Evolutionary conservation across 2,888 invertebrate species (phyloP), one percentile per base, ranked within the genome.

Genomic region (Ichneumon xanthorius): DNA sequence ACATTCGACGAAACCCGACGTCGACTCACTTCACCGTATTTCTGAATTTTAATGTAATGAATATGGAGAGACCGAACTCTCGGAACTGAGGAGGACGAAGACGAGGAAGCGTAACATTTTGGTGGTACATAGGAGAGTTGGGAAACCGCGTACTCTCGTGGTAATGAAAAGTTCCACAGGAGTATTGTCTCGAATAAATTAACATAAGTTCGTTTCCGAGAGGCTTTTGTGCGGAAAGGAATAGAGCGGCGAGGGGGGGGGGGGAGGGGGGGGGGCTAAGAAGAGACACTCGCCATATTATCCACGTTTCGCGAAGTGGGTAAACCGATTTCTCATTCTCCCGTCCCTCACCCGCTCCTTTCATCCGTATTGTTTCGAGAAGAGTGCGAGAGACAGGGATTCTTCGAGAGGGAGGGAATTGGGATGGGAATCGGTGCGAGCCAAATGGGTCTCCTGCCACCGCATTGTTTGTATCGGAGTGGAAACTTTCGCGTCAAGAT

Each of bases 181-280:
- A 11, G 78, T 58, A 63, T 67, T 84, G 84, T 84, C 71, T 48
- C 80, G 80, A 80, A 84, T 84, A 84, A 80, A 84, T 84, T 80
- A 84, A 84, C 80, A 80, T 77, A 84, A 84, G 84, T 84, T 84
- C 76, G 67, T 84, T 80, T 84, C 76, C 71, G 76, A 26, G 48
- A 71, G 72, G 70, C 76, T 80, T 55, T 55, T 37, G 70, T 58
- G 65, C 30, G 30, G 19, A 11, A 68, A 48, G 45, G 14, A 65
- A 50, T 11, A 45, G 11, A 48, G 71, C 65, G n/a, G n/a, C n/a
- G n/a, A n/a, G n/a, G n/a, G n/a, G n/a, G n/a, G 58, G 48, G 48
- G 48, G n/a, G 6, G n/a, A 19, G 48, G 48, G 48, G 5, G 6
- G 19, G 53, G 26, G 2, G 58, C 7, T 22, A 9, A 26, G 4